These are phyloP conservation scores for Hesperophylax magnus DNA, from an alignment of 1,140 invertebrate genomes.

Conservation along the genomic window DNA sequence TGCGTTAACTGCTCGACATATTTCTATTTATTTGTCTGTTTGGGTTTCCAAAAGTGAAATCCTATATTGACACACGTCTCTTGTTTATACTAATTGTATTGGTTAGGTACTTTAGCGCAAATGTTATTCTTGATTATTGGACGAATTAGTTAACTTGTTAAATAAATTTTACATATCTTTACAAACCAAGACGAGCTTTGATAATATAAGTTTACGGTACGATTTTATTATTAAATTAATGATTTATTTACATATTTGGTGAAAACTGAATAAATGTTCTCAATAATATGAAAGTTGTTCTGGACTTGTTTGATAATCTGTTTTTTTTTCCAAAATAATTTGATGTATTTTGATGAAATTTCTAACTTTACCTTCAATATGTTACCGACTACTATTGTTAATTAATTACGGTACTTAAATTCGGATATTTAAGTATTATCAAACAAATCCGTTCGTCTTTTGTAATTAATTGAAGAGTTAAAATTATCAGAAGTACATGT, in stretches of 20 bases:
- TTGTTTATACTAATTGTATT: conserved; percentile 19
- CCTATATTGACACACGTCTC: too few species aligned
- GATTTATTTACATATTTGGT: background rate
- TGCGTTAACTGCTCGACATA: background rate
- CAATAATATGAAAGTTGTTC: too few species aligned
- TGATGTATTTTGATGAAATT: too few species aligned
- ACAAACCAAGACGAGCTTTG: conserved; percentile 56
- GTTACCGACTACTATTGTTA: too few species aligned
- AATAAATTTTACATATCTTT: conserved; percentile 42
- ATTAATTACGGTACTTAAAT: background rate
- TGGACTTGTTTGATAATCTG: too few species aligned
- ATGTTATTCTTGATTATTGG: background rate
- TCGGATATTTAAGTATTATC: background rate
- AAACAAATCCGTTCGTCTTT: too few species aligned
- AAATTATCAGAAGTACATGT: too few species aligned
- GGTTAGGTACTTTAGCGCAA: background rate
- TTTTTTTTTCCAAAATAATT: too few species aligned
- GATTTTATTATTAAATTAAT: conserved; percentile 10
- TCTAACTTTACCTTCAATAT: too few species aligned
- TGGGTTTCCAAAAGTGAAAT: background rate
- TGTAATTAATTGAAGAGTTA: too few species aligned
- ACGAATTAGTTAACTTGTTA: conserved; percentile 5
- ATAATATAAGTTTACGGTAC: conserved; percentile 45
- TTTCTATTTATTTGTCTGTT: background rate
- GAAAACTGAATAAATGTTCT: too few species aligned